phyloP scores from a whole-genome alignment of 2,797 vertebrate species.

The Steatocranus sp. region DNA sequence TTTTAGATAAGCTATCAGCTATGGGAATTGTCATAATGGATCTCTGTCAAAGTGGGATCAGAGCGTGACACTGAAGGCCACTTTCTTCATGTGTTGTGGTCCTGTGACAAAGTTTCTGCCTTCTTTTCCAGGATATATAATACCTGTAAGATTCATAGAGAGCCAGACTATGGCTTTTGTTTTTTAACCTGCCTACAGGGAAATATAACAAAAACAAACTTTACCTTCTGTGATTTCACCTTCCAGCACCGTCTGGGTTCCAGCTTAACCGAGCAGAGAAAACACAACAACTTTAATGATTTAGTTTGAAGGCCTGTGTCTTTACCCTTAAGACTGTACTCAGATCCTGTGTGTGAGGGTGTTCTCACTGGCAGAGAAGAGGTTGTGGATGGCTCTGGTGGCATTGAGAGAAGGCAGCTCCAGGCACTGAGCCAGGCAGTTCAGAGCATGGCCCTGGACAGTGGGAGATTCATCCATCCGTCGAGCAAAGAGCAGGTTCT shows the following conservation, averaged over 20 bases:
- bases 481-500: constrained; percentile 82
- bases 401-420: constrained; percentile 72
- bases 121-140: background rate
- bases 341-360: background rate
- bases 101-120: accelerated
- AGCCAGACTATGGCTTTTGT: background rate
- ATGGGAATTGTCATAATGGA: background rate
- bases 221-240: constrained; percentile 64
- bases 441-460: constrained; percentile 85
- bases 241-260: constrained; percentile 54
- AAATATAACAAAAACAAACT: background rate
- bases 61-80: background rate
- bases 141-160: accelerated
- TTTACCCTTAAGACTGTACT: background rate
- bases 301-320: background rate
- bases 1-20: background rate
- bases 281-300: background rate
- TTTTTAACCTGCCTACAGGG: background rate
- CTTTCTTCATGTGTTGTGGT: background rate
- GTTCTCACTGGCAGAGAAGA: constrained; percentile 81
- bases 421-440: constrained; percentile 85
- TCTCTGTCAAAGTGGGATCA: background rate
- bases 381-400: constrained; percentile 75
- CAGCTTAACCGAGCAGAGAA: constrained; percentile 36
- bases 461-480: constrained; percentile 81